Evolutionary conservation across 2,113 vertebrate species (phyloP), one percentile per base, ranked within the genome.

Genomic region (Lampris incognitus): DNA sequence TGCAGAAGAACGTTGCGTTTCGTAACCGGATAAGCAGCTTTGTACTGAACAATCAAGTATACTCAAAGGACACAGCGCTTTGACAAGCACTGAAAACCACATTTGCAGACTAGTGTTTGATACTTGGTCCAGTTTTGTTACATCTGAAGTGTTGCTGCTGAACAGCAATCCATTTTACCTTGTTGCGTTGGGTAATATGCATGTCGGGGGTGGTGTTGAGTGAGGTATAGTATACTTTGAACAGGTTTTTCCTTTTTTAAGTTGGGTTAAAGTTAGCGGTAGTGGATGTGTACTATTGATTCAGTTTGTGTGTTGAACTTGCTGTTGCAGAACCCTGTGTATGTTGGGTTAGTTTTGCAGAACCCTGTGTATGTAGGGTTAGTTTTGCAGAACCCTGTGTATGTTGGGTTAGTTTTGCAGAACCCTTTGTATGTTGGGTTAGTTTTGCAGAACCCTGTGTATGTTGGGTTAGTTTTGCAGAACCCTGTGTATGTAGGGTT

Each of bases 301-400:
- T 78, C 41, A 44, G 51, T 58, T 65, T 76, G 74, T 77, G 37
- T 69, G 63, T 41, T 39, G 68, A 70, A 63, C 62, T 55, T 76
- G 80, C 75, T 76, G 83, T 72, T 63, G 24, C 6, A 49, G 62
- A 46, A 7, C 24, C 24, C 24, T 24, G 24, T 24, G 24, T 24
- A 24, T 24, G 24, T 24, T 24, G 58, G 58, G 38, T 60, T 9
- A 8, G 58, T 10, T 63, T 63, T 44, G 59, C 38, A 42, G 50
- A 52, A 52, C 13, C 50, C 6, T 62, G 10, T 8, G 38, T 44
- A n/a, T 9, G n/a, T 6, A 6, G 13, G 54, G 54, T n/a, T 36
- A n/a, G 54, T 11, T 36, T 5, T 6, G 54, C 5, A 24, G 24
- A 24, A 24, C 24, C 24, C 24, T 24, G 24, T 24, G 24, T 24